A percentile compares a stretch with the other conserved stretches of the same genome.
Conservation (phyloP, 2,888 invertebrate species). For the Kryphioiulus occultus region DNA sequence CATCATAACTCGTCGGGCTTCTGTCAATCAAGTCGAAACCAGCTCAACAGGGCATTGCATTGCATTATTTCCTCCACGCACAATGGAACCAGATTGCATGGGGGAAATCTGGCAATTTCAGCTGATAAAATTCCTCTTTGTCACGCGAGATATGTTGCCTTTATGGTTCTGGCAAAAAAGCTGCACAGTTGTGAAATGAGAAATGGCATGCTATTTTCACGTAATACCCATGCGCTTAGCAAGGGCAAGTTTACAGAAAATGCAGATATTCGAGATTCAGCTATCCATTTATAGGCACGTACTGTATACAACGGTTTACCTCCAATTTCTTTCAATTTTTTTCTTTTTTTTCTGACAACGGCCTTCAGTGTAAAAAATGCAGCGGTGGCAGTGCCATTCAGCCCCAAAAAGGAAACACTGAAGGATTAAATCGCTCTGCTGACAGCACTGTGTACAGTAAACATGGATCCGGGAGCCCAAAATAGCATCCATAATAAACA, state of each 20-base stretch:
- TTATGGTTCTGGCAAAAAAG: conserved; percentile 4
- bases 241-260: neutral
- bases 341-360: neutral
- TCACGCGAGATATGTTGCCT: neutral
- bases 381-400: neutral
- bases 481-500: neutral
- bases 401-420: neutral
- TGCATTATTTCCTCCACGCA: conserved; percentile 1
- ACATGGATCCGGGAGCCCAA: neutral
- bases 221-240: neutral
- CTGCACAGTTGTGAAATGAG: neutral
- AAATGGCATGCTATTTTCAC: neutral
- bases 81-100: neutral
- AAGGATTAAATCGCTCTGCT: conserved; percentile 8
- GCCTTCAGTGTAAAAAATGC: neutral
- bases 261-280: neutral
- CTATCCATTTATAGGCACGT: neutral
- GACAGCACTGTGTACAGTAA: conserved; percentile 1
- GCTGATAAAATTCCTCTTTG: neutral
- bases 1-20: conserved; percentile 1
- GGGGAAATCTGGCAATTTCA: neutral
- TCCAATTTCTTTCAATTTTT: neutral
- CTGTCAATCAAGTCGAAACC: neutral
- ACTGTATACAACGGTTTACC: neutral
- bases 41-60: neutral